Percentiles rank a stretch among this genome's conserved stretches.
These are phyloP conservation scores for Drosophila repletoides DNA, from an alignment of 1,140 invertebrate species.

Conservation along the genomic window DNA sequence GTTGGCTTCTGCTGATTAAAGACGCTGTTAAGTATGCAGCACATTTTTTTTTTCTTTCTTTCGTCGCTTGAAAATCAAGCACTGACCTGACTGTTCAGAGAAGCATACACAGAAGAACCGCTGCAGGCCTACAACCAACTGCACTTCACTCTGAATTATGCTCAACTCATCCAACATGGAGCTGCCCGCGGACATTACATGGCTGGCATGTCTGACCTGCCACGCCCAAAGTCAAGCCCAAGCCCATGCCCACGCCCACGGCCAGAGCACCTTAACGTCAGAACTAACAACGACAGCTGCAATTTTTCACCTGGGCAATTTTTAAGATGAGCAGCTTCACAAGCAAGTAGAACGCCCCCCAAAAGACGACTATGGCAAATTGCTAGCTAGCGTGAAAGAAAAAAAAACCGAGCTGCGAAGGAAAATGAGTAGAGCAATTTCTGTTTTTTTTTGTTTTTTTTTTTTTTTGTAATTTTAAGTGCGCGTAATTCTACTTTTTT, in stretches of 20 bases:
- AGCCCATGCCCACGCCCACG: slow-evolving; percentile 9
- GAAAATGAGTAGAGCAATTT: slow-evolving; percentile 47
- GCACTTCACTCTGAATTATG: slow-evolving; percentile 54
- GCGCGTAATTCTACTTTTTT: slow-evolving; percentile 54
- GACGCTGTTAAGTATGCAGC: background rate
- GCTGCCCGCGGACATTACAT: slow-evolving; percentile 23
- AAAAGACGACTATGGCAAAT: slow-evolving; percentile 43
- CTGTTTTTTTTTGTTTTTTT: slow-evolving; percentile 24
- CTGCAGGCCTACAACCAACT: slow-evolving; percentile 56
- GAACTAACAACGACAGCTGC: slow-evolving; percentile 74
- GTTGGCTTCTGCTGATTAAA: background rate
- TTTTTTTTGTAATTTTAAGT: slow-evolving; percentile 63
- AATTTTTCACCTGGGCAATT: slow-evolving; percentile 81
- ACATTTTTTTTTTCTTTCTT: background rate
- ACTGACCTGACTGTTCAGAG: background rate
- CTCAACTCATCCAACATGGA: background rate
- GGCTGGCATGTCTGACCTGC: slow-evolving; percentile 42
- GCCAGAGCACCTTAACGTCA: slow-evolving; percentile 25
- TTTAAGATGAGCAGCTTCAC: slow-evolving; percentile 70
- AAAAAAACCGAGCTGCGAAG: background rate
- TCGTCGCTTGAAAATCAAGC: slow-evolving; percentile 4
- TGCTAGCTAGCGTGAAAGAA: slow-evolving; percentile 37
- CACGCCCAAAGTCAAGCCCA: slow-evolving; percentile 5
- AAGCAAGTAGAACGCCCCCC: slow-evolving; percentile 17
- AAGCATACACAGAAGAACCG: slow-evolving; percentile 11